Conservation (phyloP, 2,888 invertebrate species). For the Zaprionus lineosus region DNA sequence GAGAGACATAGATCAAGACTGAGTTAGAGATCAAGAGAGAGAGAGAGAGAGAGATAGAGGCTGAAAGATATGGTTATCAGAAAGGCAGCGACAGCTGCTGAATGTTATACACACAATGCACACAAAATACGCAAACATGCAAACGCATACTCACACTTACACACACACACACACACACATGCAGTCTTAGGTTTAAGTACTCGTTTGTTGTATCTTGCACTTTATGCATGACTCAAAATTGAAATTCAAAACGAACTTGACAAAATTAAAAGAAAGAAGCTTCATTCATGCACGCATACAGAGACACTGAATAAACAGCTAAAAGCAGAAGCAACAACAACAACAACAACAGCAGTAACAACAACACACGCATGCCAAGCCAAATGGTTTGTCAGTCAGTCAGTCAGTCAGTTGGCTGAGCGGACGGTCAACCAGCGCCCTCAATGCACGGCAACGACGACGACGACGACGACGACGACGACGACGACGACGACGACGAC, state of each 20-base stretch:
- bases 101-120: constrained; percentile 22
- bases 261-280: constrained; percentile 79
- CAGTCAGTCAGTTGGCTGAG: constrained; percentile 15
- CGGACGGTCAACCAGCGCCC: constrained; percentile 60
- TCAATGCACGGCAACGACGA: constrained; percentile 69
- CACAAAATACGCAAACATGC: no score
- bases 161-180: neutral
- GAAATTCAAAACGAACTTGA: constrained; percentile 78
- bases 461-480: constrained; percentile 37
- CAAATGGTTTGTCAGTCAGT: constrained; percentile 51
- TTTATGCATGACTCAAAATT: constrained; percentile 76
- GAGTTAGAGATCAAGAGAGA: no score
- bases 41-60: no score
- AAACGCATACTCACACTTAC: constrained; percentile 6
- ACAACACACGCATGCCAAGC: constrained; percentile 65
- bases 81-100: constrained; percentile 62
- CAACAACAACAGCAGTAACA: constrained; percentile 34
- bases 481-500: constrained; percentile 32
- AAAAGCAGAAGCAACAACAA: constrained; percentile 24
- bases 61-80: constrained; percentile 64
- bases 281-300: constrained; percentile 76
- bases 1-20: no score
- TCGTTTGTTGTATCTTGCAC: constrained; percentile 61
- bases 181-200: constrained; percentile 52
- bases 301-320: constrained; percentile 47